Evolutionary conservation across 2,888 invertebrate species (phyloP).

Genomic region (Lissonota sp.): DNA sequence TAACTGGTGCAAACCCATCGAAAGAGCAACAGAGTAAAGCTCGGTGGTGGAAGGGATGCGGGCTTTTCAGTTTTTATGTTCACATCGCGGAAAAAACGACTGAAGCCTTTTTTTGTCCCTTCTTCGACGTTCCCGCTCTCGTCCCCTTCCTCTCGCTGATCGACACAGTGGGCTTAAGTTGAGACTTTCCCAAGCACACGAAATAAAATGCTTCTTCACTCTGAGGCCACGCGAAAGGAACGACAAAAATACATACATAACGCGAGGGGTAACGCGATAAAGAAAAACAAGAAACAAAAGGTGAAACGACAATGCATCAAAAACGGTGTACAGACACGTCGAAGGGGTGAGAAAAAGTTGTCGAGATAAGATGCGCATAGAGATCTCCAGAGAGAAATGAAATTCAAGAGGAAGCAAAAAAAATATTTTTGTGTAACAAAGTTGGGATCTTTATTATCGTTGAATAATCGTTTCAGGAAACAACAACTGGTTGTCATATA

Average conservation of each 20-base stretch:
- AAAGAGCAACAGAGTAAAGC: constrained; percentile 3
- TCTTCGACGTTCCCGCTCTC: background rate
- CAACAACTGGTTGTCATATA: too few relatives aligned
- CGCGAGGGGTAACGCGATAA: constrained; percentile 13
- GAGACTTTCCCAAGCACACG: background rate
- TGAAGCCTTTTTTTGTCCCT: background rate
- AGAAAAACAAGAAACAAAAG: constrained; percentile 12
- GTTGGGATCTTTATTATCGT: too few relatives aligned
- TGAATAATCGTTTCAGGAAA: too few relatives aligned
- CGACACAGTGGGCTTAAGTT: constrained; percentile 8
- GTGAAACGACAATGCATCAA: constrained; percentile 23
- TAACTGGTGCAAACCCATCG: constrained; percentile 1
- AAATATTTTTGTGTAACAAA: too few relatives aligned
- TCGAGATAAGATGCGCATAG: background rate
- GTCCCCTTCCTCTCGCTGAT: constrained; percentile 11
- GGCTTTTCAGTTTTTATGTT: constrained; percentile 13
- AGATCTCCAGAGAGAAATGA: too few relatives aligned
- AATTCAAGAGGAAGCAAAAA: too few relatives aligned
- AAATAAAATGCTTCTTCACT: constrained; percentile 16
- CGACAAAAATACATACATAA: background rate
- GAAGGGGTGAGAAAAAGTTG: background rate
- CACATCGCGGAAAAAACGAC: background rate
- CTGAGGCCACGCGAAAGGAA: background rate
- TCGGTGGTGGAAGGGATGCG: background rate
- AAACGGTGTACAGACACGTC: constrained; percentile 18